These are phyloP conservation scores for Eurystomus glaucurus DNA, from an alignment of 2,797 vertebrate genomes.

Conservation along the genomic window DNA sequence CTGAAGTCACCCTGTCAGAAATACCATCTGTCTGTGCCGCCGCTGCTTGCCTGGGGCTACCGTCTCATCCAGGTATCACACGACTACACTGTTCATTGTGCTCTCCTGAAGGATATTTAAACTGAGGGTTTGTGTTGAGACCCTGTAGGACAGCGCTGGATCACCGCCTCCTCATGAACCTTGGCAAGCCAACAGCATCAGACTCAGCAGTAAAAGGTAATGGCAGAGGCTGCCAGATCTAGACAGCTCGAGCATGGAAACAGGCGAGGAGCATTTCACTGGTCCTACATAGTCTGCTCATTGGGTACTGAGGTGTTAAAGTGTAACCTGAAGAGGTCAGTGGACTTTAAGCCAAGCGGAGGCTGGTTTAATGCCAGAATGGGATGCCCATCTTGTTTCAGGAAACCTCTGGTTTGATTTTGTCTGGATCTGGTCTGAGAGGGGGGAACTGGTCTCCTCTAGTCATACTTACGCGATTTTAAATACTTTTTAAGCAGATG, in stretches of 20 bases:
- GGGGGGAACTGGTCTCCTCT: background rate
- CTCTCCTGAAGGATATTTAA: background rate
- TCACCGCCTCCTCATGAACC: background rate
- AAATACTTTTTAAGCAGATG: background rate
- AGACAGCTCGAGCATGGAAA: background rate
- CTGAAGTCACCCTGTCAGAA: background rate
- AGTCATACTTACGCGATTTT: background rate
- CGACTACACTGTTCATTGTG: background rate
- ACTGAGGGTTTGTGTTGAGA: background rate
- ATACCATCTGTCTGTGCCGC: background rate
- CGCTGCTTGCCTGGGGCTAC: background rate
- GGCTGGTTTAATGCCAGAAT: background rate
- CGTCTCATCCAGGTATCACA: background rate
- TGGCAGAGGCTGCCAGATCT: background rate
- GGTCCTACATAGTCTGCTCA: background rate
- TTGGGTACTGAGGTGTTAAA: background rate
- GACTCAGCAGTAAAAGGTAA: background rate
- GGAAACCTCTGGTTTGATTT: background rate
- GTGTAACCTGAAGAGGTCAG: background rate
- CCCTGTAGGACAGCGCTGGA: background rate
- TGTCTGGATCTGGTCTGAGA: background rate
- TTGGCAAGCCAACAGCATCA: background rate
- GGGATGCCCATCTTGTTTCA: background rate
- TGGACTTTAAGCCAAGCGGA: fast-evolving
- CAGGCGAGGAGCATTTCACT: background rate